Percentiles rank a stretch among this genome's conserved stretches.
These are phyloP conservation scores for Arrhopalites spinosus DNA, from an alignment of 2,888 invertebrate genomes.

Conservation along the genomic window DNA sequence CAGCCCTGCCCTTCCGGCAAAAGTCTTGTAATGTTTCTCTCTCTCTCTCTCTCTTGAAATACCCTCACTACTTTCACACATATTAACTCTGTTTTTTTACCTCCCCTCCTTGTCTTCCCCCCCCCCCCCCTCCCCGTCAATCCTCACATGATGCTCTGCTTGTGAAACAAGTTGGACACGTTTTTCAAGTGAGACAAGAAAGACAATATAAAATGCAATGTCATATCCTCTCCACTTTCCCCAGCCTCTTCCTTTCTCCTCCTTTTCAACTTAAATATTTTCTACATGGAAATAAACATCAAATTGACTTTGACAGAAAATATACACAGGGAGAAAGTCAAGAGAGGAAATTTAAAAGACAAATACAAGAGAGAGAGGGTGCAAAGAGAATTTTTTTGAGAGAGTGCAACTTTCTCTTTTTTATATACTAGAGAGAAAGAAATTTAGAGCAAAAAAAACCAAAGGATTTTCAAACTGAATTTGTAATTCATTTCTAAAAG, in stretches of 20 bases:
- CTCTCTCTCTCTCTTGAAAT: not conserved
- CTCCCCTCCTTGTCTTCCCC: constrained; percentile 29
- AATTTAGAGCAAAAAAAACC: not conserved
- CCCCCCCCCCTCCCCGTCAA: not conserved
- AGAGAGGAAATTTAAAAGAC: not conserved
- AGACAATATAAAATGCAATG: not conserved
- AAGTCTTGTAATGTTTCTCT: not conserved
- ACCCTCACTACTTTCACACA: constrained; percentile 14
- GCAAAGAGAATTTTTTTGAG: not conserved
- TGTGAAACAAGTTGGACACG: no score
- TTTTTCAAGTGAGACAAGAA: no score
- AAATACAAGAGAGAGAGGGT: not conserved
- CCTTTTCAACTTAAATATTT: not conserved
- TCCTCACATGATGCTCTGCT: no score
- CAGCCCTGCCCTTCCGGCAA: constrained; percentile 19
- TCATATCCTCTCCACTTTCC: not conserved
- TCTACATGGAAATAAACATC: not conserved
- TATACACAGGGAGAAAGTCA: not conserved
- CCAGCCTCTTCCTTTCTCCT: not conserved
- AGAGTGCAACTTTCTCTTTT: not conserved
- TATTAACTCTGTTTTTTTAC: constrained; percentile 6
- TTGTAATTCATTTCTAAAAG: no score
- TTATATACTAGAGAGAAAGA: not conserved
- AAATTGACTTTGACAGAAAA: constrained; percentile 6
- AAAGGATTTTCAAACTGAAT: no score